Evolutionary conservation across 2,888 invertebrate genomes (phyloP).

Genomic region (Orthosia gothica): DNA sequence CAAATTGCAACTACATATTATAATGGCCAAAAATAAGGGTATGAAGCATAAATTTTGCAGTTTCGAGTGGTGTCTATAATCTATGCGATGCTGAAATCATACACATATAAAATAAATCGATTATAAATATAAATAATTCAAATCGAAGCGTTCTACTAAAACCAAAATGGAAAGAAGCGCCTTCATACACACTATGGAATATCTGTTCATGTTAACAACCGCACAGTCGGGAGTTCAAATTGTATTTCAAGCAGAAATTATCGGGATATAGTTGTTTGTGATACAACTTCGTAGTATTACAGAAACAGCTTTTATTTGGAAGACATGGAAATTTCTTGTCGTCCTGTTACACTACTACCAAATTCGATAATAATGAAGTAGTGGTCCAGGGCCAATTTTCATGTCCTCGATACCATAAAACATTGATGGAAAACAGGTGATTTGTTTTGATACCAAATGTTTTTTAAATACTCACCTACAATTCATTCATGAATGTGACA

Average conservation of each 20-base stretch:
- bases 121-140: slow-evolving; percentile 79
- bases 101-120: slow-evolving; percentile 85
- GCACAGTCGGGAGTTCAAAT: slow-evolving; percentile 59
- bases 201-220: slow-evolving; percentile 70
- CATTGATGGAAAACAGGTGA: slow-evolving; percentile 44
- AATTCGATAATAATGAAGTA: background rate
- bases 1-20: slow-evolving; percentile 80
- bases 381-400: slow-evolving; percentile 26
- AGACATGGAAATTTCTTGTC: slow-evolving; percentile 40
- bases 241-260: slow-evolving; percentile 47
- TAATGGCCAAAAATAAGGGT: slow-evolving; percentile 82
- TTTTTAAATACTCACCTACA: background rate
- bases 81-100: slow-evolving; percentile 87
- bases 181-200: slow-evolving; percentile 75
- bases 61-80: slow-evolving; percentile 80
- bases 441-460: slow-evolving; percentile 38
- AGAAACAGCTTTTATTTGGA: slow-evolving; percentile 52
- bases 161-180: slow-evolving; percentile 84
- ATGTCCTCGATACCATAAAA: slow-evolving; percentile 54
- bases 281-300: slow-evolving; percentile 60
- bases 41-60: slow-evolving; percentile 84
- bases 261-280: slow-evolving; percentile 58
- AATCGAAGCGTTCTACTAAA: slow-evolving; percentile 86
- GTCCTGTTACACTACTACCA: background rate
- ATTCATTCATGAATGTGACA: background rate